A percentile compares a stretch with the other conserved stretches of the same genome.
These are phyloP conservation scores for Leptothorax acervorum DNA, from an alignment of 2,888 invertebrate species.

Conservation along the genomic window DNA sequence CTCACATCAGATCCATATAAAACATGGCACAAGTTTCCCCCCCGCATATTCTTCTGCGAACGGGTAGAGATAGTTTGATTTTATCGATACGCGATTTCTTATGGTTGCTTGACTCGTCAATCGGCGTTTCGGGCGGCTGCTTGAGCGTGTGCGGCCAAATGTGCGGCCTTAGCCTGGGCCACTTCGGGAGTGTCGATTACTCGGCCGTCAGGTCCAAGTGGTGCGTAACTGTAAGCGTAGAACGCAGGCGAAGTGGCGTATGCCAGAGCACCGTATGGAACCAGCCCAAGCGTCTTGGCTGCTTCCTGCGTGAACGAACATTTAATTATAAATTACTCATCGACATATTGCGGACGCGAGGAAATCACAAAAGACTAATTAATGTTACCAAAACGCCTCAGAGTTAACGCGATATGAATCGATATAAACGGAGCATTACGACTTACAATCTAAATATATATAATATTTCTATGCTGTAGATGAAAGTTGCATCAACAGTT, in stretches of 20 bases:
- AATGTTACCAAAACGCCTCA: not conserved
- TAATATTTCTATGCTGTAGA: not conserved
- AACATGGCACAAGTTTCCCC: too few relatives aligned
- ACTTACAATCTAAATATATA: not conserved
- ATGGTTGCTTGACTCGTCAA: not conserved
- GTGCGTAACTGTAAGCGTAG: constrained; percentile 80
- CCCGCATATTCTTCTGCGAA: not conserved
- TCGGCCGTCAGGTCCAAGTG: constrained; percentile 79
- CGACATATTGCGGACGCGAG: not conserved
- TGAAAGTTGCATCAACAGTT: not conserved
- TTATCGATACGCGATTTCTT: not conserved
- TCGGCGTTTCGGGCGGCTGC: constrained; percentile 69
- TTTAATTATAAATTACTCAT: constrained; percentile 16
- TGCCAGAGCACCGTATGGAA: constrained; percentile 79
- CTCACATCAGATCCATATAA: constrained; percentile 34
- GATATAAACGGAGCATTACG: not conserved
- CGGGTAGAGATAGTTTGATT: not conserved
- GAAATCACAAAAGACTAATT: not conserved
- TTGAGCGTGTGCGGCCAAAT: constrained; percentile 79
- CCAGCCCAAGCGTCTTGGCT: constrained; percentile 68
- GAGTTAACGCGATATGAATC: not conserved
- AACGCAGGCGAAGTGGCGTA: constrained; percentile 71
- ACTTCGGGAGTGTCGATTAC: constrained; percentile 83
- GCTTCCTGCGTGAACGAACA: constrained; percentile 66
- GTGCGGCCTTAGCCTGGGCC: constrained; percentile 81